Base-by-base conservation (phyloP, 2,888 invertebrate genomes). In the Drosophila trichaetosa region DNA sequence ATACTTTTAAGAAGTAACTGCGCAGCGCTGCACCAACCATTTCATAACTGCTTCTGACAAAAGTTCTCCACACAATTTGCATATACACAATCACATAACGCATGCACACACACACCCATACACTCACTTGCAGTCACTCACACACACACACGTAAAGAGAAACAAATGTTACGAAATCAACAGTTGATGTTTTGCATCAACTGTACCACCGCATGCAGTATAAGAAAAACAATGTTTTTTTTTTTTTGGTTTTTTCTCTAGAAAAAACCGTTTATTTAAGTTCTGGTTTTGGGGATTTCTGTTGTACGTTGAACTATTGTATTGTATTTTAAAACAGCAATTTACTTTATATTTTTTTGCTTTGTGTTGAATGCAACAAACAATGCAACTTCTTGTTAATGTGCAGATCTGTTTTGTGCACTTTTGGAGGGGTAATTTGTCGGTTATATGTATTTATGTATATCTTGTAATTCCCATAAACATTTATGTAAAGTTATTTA, bases 181-280 rank as follows among this genome's bases (percentile, higher is more conserved):
- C 54, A 61, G 29, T 53, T 52, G n/a, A 79, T 24, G 64, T 62
- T 78, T 78, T 78, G 79, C 10, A 40, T n/a, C 59, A 75, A 63
- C 78, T 78, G 78, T 78, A 78, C 77, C 54, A 18, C 24, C 54
- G n/a, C 24, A 13, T 36, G 46, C 24, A 54, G 16, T 18, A 18
- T n/a, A 13, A 66, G 36, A 42, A 33, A 72, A 72, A 70, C 65
- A 31, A 4, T 1, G 13, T 1, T 0, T 5, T 4, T 59, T 60
- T 60, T 81, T 87, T 85, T 82, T 74, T 81, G 79, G 84, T 42
- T 73, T 85, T 57, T 84, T 84, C 87, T 79, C 74, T 77, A 85
- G 85, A 84, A 84, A 87, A 87, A 87, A 74, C 84, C 80, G 83
- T 85, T 87, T 85, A 83, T 83, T 81, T 74, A 63, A 62, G 34